Percentiles rank a stretch among this genome's conserved stretches.
Conservation (phyloP, 1,140 invertebrate species). For the Mya arenaria region DNA sequence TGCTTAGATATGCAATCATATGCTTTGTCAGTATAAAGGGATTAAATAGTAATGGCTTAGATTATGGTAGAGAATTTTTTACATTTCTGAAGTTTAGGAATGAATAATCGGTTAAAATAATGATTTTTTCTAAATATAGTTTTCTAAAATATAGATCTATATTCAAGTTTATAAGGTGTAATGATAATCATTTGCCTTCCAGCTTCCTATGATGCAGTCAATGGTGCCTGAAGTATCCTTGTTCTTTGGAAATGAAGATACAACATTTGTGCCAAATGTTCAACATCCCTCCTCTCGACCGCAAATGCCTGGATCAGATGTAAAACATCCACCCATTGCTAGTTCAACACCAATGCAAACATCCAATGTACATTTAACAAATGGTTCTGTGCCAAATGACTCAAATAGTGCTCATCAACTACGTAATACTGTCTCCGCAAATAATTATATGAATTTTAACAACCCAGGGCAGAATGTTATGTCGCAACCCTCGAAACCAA, state of each 20-base stretch:
- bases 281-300: constrained; percentile 2
- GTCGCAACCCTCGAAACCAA: too few species aligned
- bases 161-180: neutral
- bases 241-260: constrained; percentile 72
- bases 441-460: neutral
- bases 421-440: neutral
- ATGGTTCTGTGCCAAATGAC: constrained; percentile 22
- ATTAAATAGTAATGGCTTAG: too few species aligned
- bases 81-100: too few species aligned
- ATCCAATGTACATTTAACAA: constrained; percentile 4
- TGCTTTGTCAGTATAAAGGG: too few species aligned
- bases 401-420: constrained; percentile 1
- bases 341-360: constrained; percentile 7
- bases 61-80: too few species aligned
- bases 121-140: neutral
- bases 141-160: neutral
- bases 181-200: too few species aligned
- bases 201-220: constrained; percentile 61
- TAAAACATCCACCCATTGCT: neutral
- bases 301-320: neutral
- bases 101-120: too few species aligned
- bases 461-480: too few species aligned
- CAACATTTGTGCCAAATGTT: constrained; percentile 53
- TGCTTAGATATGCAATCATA: too few species aligned
- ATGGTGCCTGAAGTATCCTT: constrained; percentile 77